Base-by-base conservation (phyloP, 2,888 invertebrate species). In the Habrosyne pyritoides region DNA sequence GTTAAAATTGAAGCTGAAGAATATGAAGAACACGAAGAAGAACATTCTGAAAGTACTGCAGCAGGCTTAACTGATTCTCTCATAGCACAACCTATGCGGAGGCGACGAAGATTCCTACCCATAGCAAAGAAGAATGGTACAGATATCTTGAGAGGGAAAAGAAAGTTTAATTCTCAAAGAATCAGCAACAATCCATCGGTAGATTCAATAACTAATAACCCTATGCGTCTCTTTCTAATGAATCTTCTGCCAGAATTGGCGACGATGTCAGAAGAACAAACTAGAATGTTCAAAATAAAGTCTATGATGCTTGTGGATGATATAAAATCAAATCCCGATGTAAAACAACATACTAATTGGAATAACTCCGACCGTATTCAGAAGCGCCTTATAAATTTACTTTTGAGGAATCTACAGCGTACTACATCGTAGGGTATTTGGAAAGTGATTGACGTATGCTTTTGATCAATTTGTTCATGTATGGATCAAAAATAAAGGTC, bases 231-330 rank as follows among this genome's bases (percentile, higher is more conserved):
- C 57, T 79, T 79, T 12, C 51, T 79, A 22, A 58, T 79, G 59
- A 79, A 79, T 54, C 52, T 79, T 0, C 8, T 79, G 33, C 76
- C 79, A 1, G 79, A 79, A 59, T 59, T 79, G 22, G 79, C 79
- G 47, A 66, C 73, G 0, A 79, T 79, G 79, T 57, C 66, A 0
- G 72, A 75, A 54, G 73, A 76, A 3, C 79, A 79, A 64, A 55
- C 66, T 0, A 68, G 79, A 55, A 4, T 70, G 7, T 79, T 79
- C 53, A 79, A 79, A 59, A 79, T 79, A 5, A 79, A 73, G 55
- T 62, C 75, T 0, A 76, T 79, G 76, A 64, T 71, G 54, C 51
- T 77, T 0, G 71, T 77, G 47, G 69, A 76, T 10, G 73, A 76
- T 26, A 68, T 77, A 6, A 77, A 76, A 63, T 26, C 60, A 0